These are phyloP conservation scores for Ptychochromis oligacanthus DNA, from an alignment of 2,113 vertebrate genomes.

Conservation along the genomic window DNA sequence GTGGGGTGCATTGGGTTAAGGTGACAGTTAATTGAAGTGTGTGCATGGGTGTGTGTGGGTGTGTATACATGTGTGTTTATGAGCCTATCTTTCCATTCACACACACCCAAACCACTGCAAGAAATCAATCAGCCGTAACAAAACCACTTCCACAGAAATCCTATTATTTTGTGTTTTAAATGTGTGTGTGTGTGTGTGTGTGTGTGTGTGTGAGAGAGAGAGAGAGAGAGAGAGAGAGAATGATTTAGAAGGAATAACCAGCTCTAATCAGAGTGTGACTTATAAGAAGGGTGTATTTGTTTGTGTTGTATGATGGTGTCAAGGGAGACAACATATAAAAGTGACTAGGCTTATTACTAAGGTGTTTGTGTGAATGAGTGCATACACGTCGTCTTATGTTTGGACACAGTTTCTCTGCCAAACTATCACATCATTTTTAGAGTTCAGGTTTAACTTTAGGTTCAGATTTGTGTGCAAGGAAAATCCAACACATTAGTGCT, in stretches of 20 bases:
- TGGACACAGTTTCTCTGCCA: not conserved
- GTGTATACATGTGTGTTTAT: not conserved
- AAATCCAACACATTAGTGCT: not conserved
- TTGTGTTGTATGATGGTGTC: not conserved
- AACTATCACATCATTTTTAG: not conserved
- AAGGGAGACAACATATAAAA: not conserved
- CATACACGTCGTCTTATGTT: not conserved
- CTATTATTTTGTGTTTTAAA: rapidly evolving
- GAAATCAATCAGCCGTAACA: not conserved
- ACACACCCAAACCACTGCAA: not conserved
- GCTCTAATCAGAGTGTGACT: not conserved
- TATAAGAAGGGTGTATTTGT: not conserved
- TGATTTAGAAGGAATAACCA: conserved; percentile 8
- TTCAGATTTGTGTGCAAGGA: not conserved
- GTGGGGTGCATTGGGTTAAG: not conserved
- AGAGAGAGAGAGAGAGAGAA: not conserved
- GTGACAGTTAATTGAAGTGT: not conserved
- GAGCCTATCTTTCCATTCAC: conserved; percentile 57
- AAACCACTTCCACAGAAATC: rapidly evolving
- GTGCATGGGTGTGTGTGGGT: not conserved
- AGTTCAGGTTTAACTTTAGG: not conserved
- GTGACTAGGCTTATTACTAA: not conserved
- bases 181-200: not conserved
- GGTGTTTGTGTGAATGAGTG: not conserved
- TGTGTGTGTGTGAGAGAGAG: not conserved